These are phyloP conservation scores for Cataglyphis altisquamis DNA, from an alignment of 2,888 invertebrate species.

Conservation along the genomic window DNA sequence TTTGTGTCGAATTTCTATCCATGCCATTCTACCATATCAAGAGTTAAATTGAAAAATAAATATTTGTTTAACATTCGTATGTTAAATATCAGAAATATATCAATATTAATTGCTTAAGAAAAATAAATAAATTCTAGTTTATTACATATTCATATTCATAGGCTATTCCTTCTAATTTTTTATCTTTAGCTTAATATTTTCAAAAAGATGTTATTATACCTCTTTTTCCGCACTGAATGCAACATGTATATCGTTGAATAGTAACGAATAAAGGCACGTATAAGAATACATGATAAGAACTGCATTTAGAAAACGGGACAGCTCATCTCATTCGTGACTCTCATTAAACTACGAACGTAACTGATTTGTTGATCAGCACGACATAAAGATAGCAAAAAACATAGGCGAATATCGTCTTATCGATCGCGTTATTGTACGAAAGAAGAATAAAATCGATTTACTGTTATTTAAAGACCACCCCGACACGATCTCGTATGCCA, in stretches of 20 bases:
- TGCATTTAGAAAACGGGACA: constrained; percentile 16
- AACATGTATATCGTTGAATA: not conserved
- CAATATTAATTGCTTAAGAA: not conserved
- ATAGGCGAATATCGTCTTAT: constrained; percentile 63
- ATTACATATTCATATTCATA: not conserved
- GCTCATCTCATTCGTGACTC: constrained; percentile 48
- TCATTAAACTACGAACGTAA: constrained; percentile 44
- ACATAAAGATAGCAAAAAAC: constrained; percentile 48
- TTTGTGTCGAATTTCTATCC: not conserved
- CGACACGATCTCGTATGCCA: constrained; percentile 68
- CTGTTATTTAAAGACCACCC: constrained; percentile 70
- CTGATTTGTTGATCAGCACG: constrained; percentile 54
- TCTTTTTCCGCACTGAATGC: not conserved
- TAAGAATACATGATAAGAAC: not conserved
- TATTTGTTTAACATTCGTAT: not conserved
- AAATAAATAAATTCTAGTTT: not conserved
- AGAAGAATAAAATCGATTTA: constrained; percentile 72
- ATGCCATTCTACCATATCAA: not conserved
- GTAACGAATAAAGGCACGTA: not conserved
- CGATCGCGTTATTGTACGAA: constrained; percentile 73
- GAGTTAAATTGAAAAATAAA: constrained; percentile 2
- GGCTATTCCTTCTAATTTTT: not conserved
- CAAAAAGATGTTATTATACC: not conserved
- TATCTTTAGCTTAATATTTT: not conserved
- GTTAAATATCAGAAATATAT: not conserved